Conservation (phyloP, 2,888 invertebrate species). For the Stenodera caucasica region DNA sequence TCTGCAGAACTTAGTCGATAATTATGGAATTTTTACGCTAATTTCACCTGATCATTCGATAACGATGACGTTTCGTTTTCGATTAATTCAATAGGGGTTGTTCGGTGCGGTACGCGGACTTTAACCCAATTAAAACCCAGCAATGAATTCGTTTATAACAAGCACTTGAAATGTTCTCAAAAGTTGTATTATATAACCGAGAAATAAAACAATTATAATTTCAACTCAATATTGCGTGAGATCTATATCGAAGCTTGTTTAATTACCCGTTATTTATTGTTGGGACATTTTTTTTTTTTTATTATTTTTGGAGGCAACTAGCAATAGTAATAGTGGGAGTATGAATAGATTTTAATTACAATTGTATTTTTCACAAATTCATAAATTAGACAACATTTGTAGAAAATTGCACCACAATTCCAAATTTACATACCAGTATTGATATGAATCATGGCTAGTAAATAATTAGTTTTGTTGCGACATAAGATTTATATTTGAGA, state of each 20-base stretch:
- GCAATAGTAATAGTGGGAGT: not conserved
- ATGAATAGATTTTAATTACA: not conserved
- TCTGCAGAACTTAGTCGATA: not conserved
- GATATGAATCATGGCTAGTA: not conserved
- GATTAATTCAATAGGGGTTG: not conserved
- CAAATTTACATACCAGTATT: not conserved
- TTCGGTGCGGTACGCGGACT: not conserved
- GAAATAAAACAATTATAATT: conserved; percentile 18
- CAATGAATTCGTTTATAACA: conserved; percentile 7
- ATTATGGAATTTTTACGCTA: not conserved
- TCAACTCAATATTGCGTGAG: conserved; percentile 22
- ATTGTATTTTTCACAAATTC: not conserved
- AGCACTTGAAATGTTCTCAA: conserved; percentile 10
- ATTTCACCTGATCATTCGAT: too few species aligned
- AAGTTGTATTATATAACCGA: conserved; percentile 6
- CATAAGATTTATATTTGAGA: too few species aligned
- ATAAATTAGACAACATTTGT: not conserved
- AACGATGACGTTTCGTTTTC: too few species aligned
- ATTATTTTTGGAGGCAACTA: conserved; percentile 14
- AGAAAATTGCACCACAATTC: not conserved
- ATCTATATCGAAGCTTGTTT: conserved; percentile 21
- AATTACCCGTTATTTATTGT: conserved; percentile 25
- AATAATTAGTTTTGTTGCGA: too few species aligned
- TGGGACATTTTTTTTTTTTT: conserved; percentile 8
- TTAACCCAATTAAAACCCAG: conserved; percentile 1